Conservation (phyloP, 2,113 vertebrate genomes). For the Serinus canaria region DNA sequence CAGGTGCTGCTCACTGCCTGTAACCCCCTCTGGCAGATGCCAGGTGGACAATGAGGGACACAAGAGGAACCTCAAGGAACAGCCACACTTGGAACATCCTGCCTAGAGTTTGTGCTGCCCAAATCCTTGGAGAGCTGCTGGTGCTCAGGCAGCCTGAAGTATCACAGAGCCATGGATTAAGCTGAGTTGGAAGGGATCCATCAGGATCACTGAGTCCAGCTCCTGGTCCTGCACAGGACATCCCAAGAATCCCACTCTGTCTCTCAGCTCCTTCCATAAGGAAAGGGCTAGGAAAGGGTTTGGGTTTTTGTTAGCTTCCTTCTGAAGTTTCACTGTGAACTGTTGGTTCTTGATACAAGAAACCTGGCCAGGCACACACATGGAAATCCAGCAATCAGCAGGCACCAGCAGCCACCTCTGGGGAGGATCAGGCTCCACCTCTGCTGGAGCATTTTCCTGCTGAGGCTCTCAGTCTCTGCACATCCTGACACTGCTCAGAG, state of each 20-base stretch:
- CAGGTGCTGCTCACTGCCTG: background rate
- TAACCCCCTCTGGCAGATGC: background rate
- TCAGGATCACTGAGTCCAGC: background rate
- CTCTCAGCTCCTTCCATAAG: background rate
- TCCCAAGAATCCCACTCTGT: background rate
- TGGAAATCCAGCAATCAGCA: background rate
- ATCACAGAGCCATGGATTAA: background rate
- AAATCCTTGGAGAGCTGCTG: fast-evolving
- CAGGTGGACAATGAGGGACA: fast-evolving
- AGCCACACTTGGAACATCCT: background rate
- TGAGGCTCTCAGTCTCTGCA: background rate
- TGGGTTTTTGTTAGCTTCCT: background rate
- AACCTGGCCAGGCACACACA: background rate
- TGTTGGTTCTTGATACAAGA: background rate
- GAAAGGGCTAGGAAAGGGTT: background rate
- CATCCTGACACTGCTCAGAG: background rate
- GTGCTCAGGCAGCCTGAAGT: background rate
- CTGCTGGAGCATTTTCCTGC: background rate
- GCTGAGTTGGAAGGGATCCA: background rate
- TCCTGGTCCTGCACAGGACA: no score
- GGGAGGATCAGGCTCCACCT: background rate
- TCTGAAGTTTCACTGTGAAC: background rate
- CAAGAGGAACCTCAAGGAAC: fast-evolving
- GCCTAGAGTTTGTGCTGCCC: background rate
- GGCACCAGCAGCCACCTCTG: background rate